Evolutionary conservation across 2,113 vertebrate genomes (phyloP).

Genomic region (Bos javanicus): DNA sequence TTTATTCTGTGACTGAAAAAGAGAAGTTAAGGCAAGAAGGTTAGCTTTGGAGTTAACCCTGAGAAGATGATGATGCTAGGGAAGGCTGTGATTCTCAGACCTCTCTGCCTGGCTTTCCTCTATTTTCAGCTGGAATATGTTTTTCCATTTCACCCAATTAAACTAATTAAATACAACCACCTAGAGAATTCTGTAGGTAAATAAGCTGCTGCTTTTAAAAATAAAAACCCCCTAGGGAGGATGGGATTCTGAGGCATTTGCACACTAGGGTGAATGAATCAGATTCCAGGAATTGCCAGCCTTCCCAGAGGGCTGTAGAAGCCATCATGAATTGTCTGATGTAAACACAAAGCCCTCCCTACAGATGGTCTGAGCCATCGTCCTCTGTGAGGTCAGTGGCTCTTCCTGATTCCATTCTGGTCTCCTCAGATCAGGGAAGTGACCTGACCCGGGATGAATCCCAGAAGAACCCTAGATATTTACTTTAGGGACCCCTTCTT

Average conservation of each 20-base stretch:
- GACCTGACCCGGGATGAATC: slow-evolving; percentile 45
- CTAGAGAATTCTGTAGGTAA: neutral
- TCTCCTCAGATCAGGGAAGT: slow-evolving; percentile 59
- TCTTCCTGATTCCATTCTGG: slow-evolving; percentile 67
- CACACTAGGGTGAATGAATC: neutral
- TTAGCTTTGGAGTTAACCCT: neutral
- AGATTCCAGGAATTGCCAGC: neutral
- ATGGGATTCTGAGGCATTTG: neutral
- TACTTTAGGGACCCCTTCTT: slow-evolving; percentile 64
- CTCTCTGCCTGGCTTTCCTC: neutral
- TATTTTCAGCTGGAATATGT: neutral
- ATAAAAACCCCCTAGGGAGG: neutral
- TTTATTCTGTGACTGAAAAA: neutral
- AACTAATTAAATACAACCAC: neutral
- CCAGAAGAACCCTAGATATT: slow-evolving; percentile 50
- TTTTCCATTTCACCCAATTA: neutral
- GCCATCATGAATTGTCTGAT: neutral
- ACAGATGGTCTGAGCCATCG: neutral
- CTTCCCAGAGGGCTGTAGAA: neutral
- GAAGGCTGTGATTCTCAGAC: neutral
- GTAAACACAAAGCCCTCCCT: neutral
- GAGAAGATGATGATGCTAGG: neutral
- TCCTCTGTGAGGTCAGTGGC: slow-evolving; percentile 45
- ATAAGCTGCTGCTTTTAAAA: neutral
- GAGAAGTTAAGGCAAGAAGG: neutral